phyloP scores from a whole-genome alignment of 2,113 vertebrate species.

The Coptodon bakossiorum region DNA sequence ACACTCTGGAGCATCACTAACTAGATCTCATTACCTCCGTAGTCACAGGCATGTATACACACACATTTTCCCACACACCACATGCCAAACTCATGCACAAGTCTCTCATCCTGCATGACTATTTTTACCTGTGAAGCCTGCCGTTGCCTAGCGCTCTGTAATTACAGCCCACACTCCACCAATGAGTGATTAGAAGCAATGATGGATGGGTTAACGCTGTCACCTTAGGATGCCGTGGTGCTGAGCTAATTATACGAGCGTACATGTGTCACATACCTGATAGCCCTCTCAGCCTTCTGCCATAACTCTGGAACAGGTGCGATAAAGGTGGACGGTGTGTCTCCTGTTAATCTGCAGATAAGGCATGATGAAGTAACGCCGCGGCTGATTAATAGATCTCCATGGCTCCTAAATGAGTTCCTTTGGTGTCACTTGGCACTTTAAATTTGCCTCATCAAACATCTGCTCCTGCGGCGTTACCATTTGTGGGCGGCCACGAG shows the following conservation, averaged over 20 bases:
- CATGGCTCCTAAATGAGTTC: neutral
- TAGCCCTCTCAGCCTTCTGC: conserved; percentile 30
- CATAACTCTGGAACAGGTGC: conserved; percentile 8
- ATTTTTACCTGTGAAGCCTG: conserved; percentile 67
- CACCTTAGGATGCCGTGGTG: conserved; percentile 56
- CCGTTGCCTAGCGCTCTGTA: conserved; percentile 64
- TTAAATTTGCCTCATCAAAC: neutral
- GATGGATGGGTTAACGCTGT: conserved; percentile 64
- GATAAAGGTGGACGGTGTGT: conserved; percentile 41
- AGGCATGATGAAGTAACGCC: conserved; percentile 44
- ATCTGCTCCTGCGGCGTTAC: neutral
- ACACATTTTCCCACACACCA: neutral
- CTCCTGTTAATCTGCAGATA: conserved; percentile 57
- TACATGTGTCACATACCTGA: conserved; percentile 60
- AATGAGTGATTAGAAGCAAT: conserved; percentile 58
- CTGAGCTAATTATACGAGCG: conserved; percentile 58
- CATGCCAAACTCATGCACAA: conserved; percentile 49
- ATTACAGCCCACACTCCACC: conserved; percentile 62
- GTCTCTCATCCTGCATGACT: conserved; percentile 47
- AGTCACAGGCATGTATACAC: conserved; percentile 21
- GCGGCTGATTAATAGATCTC: conserved; percentile 21
- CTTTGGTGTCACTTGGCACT: neutral
- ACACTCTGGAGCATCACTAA: conserved; percentile 68
- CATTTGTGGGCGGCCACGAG: neutral
- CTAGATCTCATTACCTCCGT: conserved; percentile 62